phyloP scores from a whole-genome alignment of 2,797 vertebrate genomes.

The Karalla daura region DNA sequence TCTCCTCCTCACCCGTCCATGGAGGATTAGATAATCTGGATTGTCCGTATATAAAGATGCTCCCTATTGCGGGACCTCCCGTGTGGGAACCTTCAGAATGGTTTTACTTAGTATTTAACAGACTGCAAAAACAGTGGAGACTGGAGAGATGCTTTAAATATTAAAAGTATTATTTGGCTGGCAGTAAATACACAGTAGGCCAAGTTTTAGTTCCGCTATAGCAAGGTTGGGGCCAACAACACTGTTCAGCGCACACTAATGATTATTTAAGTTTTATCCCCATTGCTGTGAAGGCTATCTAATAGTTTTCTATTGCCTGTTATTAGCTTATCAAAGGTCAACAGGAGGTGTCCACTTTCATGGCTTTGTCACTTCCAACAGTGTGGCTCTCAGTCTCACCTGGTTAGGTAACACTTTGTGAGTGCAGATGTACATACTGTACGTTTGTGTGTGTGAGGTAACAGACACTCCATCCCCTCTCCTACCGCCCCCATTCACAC shows the following conservation, averaged over 20 bases:
- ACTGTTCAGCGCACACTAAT: neutral
- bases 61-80: constrained; percentile 24
- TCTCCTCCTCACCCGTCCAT: constrained; percentile 23
- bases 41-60: constrained; percentile 53
- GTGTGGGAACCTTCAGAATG: constrained; percentile 28
- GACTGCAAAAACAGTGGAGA: neutral
- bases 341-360: constrained; percentile 55
- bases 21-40: constrained; percentile 67
- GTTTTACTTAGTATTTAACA: constrained; percentile 7
- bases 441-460: constrained; percentile 29
- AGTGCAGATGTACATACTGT: constrained; percentile 22
- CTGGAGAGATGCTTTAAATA: neutral
- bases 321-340: constrained; percentile 33
- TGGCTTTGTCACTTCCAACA: constrained; percentile 60
- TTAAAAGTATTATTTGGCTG: neutral
- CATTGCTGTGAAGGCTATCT: neutral
- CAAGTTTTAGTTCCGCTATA: neutral
- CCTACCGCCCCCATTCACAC: constrained; percentile 22
- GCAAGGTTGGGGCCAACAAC: neutral
- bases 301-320: constrained; percentile 2
- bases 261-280: neutral
- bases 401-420: constrained; percentile 55
- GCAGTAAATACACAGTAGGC: neutral
- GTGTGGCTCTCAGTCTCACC: constrained; percentile 56
- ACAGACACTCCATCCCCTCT: constrained; percentile 22